Evolutionary conservation across 2,797 vertebrate genomes (phyloP), one percentile per base, ranked within the genome.

Genomic region (Mormyrus proboscirostris): DNA sequence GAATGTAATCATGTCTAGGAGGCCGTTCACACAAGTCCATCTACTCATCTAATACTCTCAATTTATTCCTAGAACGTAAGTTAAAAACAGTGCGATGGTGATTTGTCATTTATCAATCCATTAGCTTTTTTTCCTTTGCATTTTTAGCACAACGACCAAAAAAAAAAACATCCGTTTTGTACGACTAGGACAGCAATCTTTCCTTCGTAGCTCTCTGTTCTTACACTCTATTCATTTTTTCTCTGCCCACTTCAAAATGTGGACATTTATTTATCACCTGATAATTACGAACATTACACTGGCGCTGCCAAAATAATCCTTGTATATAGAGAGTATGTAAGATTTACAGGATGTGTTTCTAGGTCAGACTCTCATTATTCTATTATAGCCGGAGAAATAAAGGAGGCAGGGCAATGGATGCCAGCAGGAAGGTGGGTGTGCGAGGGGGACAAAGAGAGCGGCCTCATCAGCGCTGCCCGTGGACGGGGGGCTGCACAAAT

Each of bases 351-450:
- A 51, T 29, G 47, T 33, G 51, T 57, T 41, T 38, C 12, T 44
- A 41, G 86, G 33, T 38, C 86, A 38, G 86, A 7, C 29, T 87
- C 51, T 57, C 86, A 87, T 87, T 87, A 87, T 41, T 44, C 86
- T 33, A 10, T 57, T 41, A 57, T 41, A 87, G 53, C 29, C n/a
- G n/a, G 16, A n/a, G 53, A 59, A 33, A 87, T 87, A 53, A 57
- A 86, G 51, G 53, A 59, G 53, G 53, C 6, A 44, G 86, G 86
- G 33, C 86, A 55, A 55, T 41, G 85, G 53, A 57, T 55, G 33
- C 10, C 51, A 59, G 50, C 85, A 87, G 53, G 53, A 57, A 33
- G 88, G 87, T 47, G 62, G 38, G 87, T 65, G 65, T 19, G 38
- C 25, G 8, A 8, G 38, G 1, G 55, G 38, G 86, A 87, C 53